phyloP scores from a whole-genome alignment of 2,113 vertebrate genomes.

The Perca flavescens region DNA sequence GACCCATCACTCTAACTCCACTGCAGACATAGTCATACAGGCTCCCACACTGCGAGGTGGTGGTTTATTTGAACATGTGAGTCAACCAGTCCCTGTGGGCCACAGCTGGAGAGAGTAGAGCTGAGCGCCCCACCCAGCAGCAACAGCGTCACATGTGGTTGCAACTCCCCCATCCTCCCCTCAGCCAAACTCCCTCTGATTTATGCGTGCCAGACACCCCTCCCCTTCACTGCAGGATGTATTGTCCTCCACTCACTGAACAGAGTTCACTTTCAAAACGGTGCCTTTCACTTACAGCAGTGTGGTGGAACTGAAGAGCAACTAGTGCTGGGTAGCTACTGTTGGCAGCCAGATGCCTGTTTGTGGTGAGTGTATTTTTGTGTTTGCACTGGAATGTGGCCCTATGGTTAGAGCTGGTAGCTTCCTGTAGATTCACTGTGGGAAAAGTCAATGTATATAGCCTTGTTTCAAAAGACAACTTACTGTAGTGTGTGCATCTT shows the following conservation, averaged over 20 bases:
- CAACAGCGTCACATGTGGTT: constrained; percentile 67
- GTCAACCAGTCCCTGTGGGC: constrained; percentile 62
- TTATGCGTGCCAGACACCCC: constrained; percentile 59
- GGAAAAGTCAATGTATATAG: background rate
- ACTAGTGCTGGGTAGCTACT: constrained; percentile 38
- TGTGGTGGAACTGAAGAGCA: constrained; percentile 44
- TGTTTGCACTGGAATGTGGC: constrained; percentile 56
- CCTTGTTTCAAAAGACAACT: background rate
- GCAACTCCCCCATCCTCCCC: constrained; percentile 37
- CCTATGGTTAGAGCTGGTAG: constrained; percentile 11
- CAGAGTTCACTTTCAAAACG: constrained; percentile 56
- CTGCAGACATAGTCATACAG: constrained; percentile 45
- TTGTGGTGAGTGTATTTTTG: constrained; percentile 78
- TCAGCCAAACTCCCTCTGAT: constrained; percentile 34
- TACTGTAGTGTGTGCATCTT: background rate
- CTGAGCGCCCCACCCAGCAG: constrained; percentile 70
- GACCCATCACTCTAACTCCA: constrained; percentile 9
- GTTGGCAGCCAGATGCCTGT: constrained; percentile 56
- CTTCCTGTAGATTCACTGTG: constrained; percentile 26
- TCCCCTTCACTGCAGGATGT: constrained; percentile 67
- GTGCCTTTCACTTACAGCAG: constrained; percentile 50
- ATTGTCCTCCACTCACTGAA: constrained; percentile 61
- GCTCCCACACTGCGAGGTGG: constrained; percentile 41
- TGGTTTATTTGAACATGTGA: constrained; percentile 77
- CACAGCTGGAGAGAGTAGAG: constrained; percentile 66